These are phyloP conservation scores for Smittia aterrima DNA, from an alignment of 2,888 invertebrate species.

Conservation along the genomic window DNA sequence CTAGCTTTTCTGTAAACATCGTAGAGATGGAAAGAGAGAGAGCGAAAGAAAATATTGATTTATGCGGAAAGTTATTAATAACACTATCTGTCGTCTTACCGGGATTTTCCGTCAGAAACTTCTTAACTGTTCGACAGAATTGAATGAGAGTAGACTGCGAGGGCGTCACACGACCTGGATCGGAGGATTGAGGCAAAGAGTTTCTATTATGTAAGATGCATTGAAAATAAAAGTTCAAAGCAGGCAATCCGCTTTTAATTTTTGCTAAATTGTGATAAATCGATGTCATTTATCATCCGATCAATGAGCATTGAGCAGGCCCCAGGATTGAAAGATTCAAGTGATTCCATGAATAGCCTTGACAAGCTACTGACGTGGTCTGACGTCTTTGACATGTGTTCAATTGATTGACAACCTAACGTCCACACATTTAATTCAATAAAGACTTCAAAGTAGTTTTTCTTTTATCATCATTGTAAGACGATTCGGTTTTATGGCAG, in stretches of 20 bases:
- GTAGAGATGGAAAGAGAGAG: not conserved
- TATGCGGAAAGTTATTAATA: slow-evolving; percentile 5
- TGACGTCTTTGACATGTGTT: not conserved
- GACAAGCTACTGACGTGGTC: too few relatives aligned
- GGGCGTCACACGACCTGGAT: slow-evolving; percentile 30
- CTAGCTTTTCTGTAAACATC: slow-evolving; percentile 62
- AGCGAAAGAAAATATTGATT: not conserved
- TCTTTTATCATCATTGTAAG: not conserved
- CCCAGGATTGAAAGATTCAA: too few relatives aligned
- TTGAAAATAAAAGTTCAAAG: not conserved
- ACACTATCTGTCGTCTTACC: slow-evolving; percentile 4
- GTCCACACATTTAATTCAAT: not conserved
- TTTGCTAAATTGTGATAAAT: not conserved
- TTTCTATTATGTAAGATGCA: not conserved
- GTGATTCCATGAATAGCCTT: too few relatives aligned
- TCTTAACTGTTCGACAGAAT: slow-evolving; percentile 23
- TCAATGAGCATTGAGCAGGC: too few relatives aligned
- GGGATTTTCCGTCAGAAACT: slow-evolving; percentile 23
- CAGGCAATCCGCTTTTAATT: not conserved
- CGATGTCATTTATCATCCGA: not conserved
- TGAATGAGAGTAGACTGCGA: slow-evolving; percentile 6
- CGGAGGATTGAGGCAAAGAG: not conserved
- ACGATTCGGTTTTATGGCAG: too few relatives aligned
- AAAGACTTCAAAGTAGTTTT: not conserved
- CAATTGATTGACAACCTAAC: not conserved